Percentiles rank a stretch among this genome's conserved stretches.
Evolutionary conservation across 2,113 vertebrate species (phyloP).

Genomic region (Microcebus lehilahytsara): DNA sequence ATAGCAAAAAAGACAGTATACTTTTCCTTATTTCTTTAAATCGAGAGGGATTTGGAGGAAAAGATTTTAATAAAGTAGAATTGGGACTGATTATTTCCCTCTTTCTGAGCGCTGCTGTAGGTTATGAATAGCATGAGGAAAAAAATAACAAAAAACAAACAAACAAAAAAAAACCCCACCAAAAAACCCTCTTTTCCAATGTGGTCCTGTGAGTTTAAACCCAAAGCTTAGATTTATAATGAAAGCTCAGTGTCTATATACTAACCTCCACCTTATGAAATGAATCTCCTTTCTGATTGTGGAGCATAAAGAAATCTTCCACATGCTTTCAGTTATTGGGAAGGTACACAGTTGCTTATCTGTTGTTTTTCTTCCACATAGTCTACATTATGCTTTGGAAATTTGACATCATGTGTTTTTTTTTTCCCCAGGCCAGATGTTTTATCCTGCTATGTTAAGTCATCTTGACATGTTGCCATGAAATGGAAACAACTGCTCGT

Average conservation of each 20-base stretch:
- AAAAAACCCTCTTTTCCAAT: conserved; percentile 59
- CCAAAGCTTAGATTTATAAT: conserved; percentile 76
- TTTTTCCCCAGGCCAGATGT: conserved; percentile 79
- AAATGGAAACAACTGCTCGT: conserved; percentile 83
- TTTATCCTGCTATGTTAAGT: conserved; percentile 82
- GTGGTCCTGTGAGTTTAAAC: conserved; percentile 72
- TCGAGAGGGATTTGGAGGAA: conserved; percentile 81
- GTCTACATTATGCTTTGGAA: conserved; percentile 80
- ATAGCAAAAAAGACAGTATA: conserved; percentile 75
- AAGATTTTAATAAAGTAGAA: conserved; percentile 80
- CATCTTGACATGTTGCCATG: conserved; percentile 83
- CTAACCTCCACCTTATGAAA: conserved; percentile 73
- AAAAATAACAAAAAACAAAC: conserved; percentile 56
- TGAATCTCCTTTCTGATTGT: conserved; percentile 75
- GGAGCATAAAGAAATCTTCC: conserved; percentile 67
- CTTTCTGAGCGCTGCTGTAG: conserved; percentile 60
- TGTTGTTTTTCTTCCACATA: conserved; percentile 70
- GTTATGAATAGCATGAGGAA: conserved; percentile 76
- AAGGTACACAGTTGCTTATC: conserved; percentile 71
- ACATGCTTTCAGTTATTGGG: conserved; percentile 70
- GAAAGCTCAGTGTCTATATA: conserved; percentile 79
- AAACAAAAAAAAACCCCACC: neutral
- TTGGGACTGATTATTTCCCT: conserved; percentile 79
- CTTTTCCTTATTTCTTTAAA: conserved; percentile 81
- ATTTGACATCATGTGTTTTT: conserved; percentile 65